Evolutionary conservation across 1,140 invertebrate genomes (phyloP), one percentile per base, ranked within the genome.

Genomic region (Hestina assimilis): DNA sequence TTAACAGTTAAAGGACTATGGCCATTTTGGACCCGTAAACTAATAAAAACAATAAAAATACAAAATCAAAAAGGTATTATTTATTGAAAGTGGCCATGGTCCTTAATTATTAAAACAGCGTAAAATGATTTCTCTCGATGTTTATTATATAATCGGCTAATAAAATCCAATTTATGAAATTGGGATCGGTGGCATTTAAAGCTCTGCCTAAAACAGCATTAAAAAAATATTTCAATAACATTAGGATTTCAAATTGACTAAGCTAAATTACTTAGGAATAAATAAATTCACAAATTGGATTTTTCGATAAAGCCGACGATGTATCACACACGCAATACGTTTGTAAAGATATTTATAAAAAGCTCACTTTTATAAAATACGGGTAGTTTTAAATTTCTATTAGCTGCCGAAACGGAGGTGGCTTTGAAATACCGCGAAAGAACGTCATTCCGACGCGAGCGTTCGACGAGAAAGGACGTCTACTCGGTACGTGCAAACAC

Each of bases 331-430:
- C 75, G 71, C 69, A 81, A 81, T 79, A 79, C 76, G 70, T 69
- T 75, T 77, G 79, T 86, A 86, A 76, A 83, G 46, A 76, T 51
- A 68, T 75, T 50, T 83, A 75, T 75, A 81, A 80, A 81, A 85
- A 83, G 77, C 80, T 82, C 79, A 71, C 38, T 50, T 57, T 31
- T 74, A 72, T 63, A 73, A 72, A 72, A 72, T 73, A 61, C 64
- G 67, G n/a, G 63, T 74, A 73, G 40, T 50, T 48, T 50, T 35
- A 38, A 50, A 50, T 20, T 58, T 71, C n/a, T 69, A 67, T 62
- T 71, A 79, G 75, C 75, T 79, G 79, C 74, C 75, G 61, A 67
- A 66, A 67, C 55, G 62, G 55, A 69, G 65, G 52, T 65, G 55
- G 46, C 45, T 50, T 43, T 26, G 38, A 38, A 35, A 47, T 54